Percentiles rank a stretch among this genome's conserved stretches.
Evolutionary conservation across 2,888 invertebrate genomes (phyloP).

Genomic region (Xestia xanthographa): DNA sequence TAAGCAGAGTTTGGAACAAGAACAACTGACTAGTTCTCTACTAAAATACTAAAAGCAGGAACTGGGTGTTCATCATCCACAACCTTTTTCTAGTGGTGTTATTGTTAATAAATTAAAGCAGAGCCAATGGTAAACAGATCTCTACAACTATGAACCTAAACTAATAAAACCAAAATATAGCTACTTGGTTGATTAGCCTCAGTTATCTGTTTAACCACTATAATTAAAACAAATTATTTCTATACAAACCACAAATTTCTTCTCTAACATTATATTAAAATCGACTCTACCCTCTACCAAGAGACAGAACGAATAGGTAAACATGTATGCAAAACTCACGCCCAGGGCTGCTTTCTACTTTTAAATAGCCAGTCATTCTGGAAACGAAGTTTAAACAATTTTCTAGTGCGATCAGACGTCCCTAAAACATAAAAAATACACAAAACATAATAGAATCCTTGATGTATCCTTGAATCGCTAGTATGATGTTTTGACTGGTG

Average conservation of each 20-base stretch:
- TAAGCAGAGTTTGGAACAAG: neutral
- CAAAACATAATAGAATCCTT: conserved; percentile 16
- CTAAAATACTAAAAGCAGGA: neutral
- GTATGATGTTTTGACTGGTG: neutral
- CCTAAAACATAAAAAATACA: conserved; percentile 75
- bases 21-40: neutral
- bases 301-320: conserved; percentile 1
- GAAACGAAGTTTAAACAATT: conserved; percentile 83
- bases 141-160: neutral
- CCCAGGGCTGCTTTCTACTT: conserved; percentile 87
- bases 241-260: neutral
- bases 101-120: neutral
- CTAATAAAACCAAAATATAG: neutral
- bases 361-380: conserved; percentile 86
- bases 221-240: no score
- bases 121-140: neutral
- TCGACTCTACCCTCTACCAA: conserved; percentile 7
- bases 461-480: neutral
- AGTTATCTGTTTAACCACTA: neutral
- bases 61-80: neutral
- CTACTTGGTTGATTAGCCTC: neutral
- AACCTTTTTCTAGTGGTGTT: neutral
- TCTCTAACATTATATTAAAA: neutral
- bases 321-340: conserved; percentile 73
- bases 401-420: conserved; percentile 82